phyloP scores from a whole-genome alignment of 2,797 vertebrate genomes.

The Pogonophryne albipinna region DNA sequence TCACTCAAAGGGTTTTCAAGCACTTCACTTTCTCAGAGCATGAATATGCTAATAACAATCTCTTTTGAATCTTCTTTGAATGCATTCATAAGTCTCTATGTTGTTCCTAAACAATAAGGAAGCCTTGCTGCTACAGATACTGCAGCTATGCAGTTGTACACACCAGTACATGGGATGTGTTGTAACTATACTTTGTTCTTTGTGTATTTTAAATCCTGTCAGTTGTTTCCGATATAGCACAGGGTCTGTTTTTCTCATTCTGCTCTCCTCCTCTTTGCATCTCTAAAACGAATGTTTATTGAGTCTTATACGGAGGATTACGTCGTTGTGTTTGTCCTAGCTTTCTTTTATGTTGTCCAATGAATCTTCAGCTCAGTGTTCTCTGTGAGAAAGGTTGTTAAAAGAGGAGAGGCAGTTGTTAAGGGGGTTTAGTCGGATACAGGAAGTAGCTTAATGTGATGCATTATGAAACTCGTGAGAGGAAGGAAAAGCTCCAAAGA shows the following conservation, averaged over 20 bases:
- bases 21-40: background rate
- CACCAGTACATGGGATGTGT: background rate
- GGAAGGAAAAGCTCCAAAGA: constrained; percentile 29
- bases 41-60: constrained; percentile 14
- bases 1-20: constrained; percentile 3
- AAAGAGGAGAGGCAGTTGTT: constrained; percentile 16
- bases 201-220: background rate
- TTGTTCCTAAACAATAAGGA: background rate
- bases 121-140: background rate
- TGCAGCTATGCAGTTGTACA: background rate
- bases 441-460: constrained; percentile 72
- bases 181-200: background rate
- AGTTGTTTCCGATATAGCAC: background rate
- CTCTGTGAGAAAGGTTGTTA: constrained; percentile 21
- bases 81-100: background rate
- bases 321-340: background rate
- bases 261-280: background rate
- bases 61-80: constrained; percentile 43
- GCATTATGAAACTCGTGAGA: constrained; percentile 63
- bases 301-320: constrained; percentile 20
- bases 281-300: constrained; percentile 28
- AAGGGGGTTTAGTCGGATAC: constrained; percentile 32
- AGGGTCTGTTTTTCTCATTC: background rate
- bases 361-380: background rate
- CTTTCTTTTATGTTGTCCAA: constrained; percentile 1